Percentiles rank a stretch among this genome's conserved stretches.
These are phyloP conservation scores for Phalera bucephala DNA, from an alignment of 2,888 invertebrate genomes.

Conservation along the genomic window DNA sequence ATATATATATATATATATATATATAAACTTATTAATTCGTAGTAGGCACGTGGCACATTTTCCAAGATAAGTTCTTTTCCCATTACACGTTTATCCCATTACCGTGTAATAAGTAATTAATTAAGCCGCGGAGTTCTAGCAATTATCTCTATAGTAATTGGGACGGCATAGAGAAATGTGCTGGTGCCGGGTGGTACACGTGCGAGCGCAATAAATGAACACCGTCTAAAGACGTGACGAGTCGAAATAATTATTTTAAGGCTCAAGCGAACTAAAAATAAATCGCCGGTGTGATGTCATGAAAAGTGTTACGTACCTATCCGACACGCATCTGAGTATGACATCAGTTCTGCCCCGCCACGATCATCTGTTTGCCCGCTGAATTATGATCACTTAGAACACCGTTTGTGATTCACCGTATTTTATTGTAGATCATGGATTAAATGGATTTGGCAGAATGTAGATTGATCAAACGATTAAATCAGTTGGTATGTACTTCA, in stretches of 20 bases:
- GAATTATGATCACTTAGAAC: conserved; percentile 59
- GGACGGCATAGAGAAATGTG: conserved; percentile 17
- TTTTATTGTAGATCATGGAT: conserved; percentile 32
- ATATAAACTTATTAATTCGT: background rate
- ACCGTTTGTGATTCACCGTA: conserved; percentile 41
- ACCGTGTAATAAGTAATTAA: conserved; percentile 4
- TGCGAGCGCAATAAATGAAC: conserved; percentile 45
- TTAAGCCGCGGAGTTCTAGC: background rate
- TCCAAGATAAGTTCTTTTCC: background rate
- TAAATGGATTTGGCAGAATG: conserved; percentile 23
- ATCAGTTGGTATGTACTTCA: conserved; percentile 18
- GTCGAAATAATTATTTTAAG: conserved; percentile 70
- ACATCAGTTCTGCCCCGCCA: conserved; percentile 66
- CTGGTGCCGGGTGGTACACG: conserved; percentile 21
- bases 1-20: too few relatives aligned
- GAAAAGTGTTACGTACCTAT: conserved; percentile 69
- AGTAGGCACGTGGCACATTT: background rate
- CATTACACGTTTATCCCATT: conserved; percentile 6
- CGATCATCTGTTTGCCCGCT: conserved; percentile 59
- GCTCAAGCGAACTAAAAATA: conserved; percentile 72
- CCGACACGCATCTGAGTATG: conserved; percentile 67
- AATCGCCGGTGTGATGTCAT: conserved; percentile 75
- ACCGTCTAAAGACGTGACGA: conserved; percentile 51
- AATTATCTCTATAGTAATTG: conserved; percentile 12
- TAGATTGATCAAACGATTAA: conserved; percentile 18